Evolutionary conservation across 2,888 invertebrate species (phyloP).

Genomic region (Acanthococcus lagerstroemiae): DNA sequence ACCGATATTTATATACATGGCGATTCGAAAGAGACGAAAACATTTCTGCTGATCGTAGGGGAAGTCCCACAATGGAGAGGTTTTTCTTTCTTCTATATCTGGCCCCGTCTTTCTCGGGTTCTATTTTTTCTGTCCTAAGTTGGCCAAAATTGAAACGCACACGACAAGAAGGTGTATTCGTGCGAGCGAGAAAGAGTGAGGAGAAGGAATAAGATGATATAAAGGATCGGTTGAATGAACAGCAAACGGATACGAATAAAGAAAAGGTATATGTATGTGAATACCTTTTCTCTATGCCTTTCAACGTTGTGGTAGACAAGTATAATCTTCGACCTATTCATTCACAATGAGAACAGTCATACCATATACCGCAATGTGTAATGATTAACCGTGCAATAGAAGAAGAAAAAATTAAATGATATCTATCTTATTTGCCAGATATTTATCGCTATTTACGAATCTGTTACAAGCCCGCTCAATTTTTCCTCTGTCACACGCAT

Average conservation of each 20-base stretch:
- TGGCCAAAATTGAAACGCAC: constrained; percentile 13
- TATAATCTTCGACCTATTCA: constrained; percentile 24
- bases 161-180: too few relatives aligned
- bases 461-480: not conserved
- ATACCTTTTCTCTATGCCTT: constrained; percentile 23
- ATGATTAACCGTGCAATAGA: constrained; percentile 18
- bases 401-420: constrained; percentile 12
- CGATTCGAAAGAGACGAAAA: constrained; percentile 21
- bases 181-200: not conserved
- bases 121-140: not conserved
- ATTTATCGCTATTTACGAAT: not conserved
- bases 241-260: constrained; percentile 18
- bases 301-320: constrained; percentile 29
- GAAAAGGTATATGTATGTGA: constrained; percentile 20
- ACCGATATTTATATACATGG: constrained; percentile 28
- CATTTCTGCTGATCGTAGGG: constrained; percentile 21
- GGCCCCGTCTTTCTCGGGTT: too few relatives aligned
- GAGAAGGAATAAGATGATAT: constrained; percentile 10
- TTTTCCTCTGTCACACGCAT: too few relatives aligned
- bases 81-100: constrained; percentile 6
- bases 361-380: constrained; percentile 19
- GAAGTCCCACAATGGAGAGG: constrained; percentile 3
- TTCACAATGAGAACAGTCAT: constrained; percentile 20
- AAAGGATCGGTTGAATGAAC: constrained; percentile 26
- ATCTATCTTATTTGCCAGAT: constrained; percentile 26